Base-by-base conservation (phyloP, 2,888 invertebrate genomes). In the Melinaea marsaeus region DNA sequence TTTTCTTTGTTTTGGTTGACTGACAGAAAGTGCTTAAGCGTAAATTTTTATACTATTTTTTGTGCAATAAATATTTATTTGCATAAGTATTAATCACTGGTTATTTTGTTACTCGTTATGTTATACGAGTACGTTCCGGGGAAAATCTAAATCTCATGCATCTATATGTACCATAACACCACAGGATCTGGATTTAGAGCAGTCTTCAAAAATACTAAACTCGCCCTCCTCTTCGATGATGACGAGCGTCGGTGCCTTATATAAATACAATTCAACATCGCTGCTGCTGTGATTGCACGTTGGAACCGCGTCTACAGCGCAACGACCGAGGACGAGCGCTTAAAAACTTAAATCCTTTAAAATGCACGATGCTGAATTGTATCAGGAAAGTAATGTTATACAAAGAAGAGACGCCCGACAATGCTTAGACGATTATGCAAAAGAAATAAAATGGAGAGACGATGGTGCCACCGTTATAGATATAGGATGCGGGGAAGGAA, bases 401-500 rank as follows among this genome's bases (percentile, higher is more conserved):
- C 96, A 96, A 79, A 92, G 92, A 67, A 90, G 92, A 33, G 90
- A 88, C 68, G 86, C 88, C 0, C 77, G 89, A 2, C 91, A 93
- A 66, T 92, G 94, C 11, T 79, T 96, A 57, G 91, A 94, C 45
- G 93, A 94, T 74, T 95, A 93, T 77, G 82, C 92, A 5, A 80
- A 85, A 7, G 83, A 90, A 71, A 84, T 95, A 37, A 85, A 91
- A 66, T 94, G 93, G 94, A 87, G 87, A 60, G 73, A 79, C 13
- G 84, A 85, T 58, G 63, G 68, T 13, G 81, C 85, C 58, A 80
- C 81, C 13, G 79, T 94, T 1, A 74, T 94, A 63, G 96, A 96
- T 74, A 91, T 96, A 48, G 96, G 96, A 0, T 94, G 94, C 67
- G 96, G 95, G 0, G 94, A 94, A 47, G 95, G 95, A 0, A 92